A percentile compares a stretch with the other conserved stretches of the same genome.
Conservation (phyloP, 2,113 vertebrate genomes). For the Pelvicachromis taeniatus region DNA sequence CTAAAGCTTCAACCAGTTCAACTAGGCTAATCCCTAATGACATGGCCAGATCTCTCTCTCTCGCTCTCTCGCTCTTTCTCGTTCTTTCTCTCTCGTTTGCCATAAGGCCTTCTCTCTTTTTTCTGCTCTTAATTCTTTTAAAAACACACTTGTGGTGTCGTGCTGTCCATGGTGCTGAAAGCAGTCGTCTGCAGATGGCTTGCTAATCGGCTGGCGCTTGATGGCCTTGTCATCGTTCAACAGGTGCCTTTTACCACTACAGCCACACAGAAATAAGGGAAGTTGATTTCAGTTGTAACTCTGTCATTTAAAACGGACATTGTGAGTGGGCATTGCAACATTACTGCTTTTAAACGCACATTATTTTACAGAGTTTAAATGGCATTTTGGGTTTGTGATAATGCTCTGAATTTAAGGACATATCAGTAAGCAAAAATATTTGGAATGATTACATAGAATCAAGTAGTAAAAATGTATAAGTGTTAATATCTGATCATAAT, state of each 20-base stretch:
- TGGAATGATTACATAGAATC: not conserved
- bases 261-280: not conserved
- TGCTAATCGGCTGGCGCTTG: not conserved
- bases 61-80: not conserved
- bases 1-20: constrained; percentile 56
- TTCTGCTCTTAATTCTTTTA: not conserved
- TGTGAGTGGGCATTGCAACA: not conserved
- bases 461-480: not conserved
- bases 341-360: not conserved
- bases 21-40: constrained; percentile 70
- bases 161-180: constrained; percentile 63
- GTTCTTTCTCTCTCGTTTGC: not conserved
- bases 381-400: not conserved
- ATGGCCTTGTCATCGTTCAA: constrained; percentile 40
- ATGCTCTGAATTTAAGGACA: not conserved
- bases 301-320: not conserved
- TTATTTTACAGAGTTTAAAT: not conserved
- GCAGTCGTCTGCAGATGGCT: not conserved
- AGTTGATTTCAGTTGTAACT: not conserved
- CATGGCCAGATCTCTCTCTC: constrained; percentile 33
- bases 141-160: not conserved
- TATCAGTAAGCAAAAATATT: not conserved
- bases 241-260: constrained; percentile 41
- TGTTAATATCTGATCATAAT: not conserved
- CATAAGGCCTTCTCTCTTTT: not conserved